phyloP scores from a whole-genome alignment of 1,140 invertebrate species.

The Asobara japonica region DNA sequence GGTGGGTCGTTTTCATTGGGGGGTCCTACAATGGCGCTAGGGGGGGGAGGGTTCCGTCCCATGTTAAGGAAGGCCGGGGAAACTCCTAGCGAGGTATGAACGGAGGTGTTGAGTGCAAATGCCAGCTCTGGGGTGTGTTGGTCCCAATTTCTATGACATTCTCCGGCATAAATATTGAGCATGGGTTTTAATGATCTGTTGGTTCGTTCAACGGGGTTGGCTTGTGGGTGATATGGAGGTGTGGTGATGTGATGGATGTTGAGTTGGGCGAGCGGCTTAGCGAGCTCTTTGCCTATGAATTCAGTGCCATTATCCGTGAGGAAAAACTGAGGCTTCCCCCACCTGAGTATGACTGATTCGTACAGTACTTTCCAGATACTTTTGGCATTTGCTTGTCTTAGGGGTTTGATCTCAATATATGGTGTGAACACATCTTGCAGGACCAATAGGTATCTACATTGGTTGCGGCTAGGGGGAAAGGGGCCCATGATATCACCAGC shows the following conservation, averaged over 20 bases:
- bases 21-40: neutral
- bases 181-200: neutral
- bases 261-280: neutral
- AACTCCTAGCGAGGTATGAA: neutral
- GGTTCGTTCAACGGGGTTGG: neutral
- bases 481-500: slow-evolving; percentile 60
- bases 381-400: slow-evolving; percentile 43
- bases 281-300: slow-evolving; percentile 43
- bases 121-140: neutral
- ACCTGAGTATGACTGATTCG: slow-evolving; percentile 45
- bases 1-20: neutral
- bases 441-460: slow-evolving; percentile 55
- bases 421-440: slow-evolving; percentile 56
- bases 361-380: slow-evolving; percentile 41
- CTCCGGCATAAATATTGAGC: neutral
- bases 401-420: slow-evolving; percentile 40
- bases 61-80: neutral
- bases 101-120: neutral
- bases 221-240: neutral
- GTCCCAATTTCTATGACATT: too few relatives aligned
- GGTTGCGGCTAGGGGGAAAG: slow-evolving; percentile 51
- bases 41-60: neutral
- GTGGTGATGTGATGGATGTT: neutral
- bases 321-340: slow-evolving; percentile 50
- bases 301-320: slow-evolving; percentile 61